Evolutionary conservation across 2,888 invertebrate species (phyloP), one percentile per base, ranked within the genome.

Genomic region (Congeria kusceri): DNA sequence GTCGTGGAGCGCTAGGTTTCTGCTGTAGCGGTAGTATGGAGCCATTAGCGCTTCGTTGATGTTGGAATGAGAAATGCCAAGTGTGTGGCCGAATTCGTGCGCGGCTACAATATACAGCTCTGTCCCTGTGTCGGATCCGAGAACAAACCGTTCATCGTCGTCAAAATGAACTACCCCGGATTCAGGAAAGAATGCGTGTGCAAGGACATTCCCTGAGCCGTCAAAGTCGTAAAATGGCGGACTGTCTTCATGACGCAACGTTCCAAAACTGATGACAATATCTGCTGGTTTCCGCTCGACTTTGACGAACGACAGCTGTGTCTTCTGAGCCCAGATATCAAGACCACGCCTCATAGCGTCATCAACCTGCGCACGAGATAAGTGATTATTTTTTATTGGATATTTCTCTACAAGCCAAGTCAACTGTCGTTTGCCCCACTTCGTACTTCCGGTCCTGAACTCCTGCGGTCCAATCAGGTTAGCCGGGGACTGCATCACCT

Each of bases 51-150:
- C 78, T 3, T 69, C 58, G 18, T 79, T 62, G 1, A 73, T 64
- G 39, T 79, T 83, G 0, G 79, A 77, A 49, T 83, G 83, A 5
- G 79, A 79, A 23, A 83, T 83, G 1, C 83, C 83, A 3, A 83
- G 61, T 18, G 83, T 83, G 66, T 83, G 83, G 1, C 83, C 83
- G 44, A 83, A 83, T 46, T 83, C 83, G 53, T 83, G 83, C 0
- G 83, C 83, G 3, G 83, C 83, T 4, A 83, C 83, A 9, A 83
- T 83, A 28, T 63, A 83, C n/a, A 83, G 61, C 44, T 83, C 83
- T 3, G 76, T 78, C 11, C 79, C 73, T n/a, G 29, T 0, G 39
- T 70, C 23, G 13, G 27, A 20, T 25, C 59, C 53, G 1, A 83
- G 64, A 3, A 76, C 77, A 53, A 69, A 83, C n/a, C 59, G n/a